Conservation (phyloP, 2,888 invertebrate species). For the Gryllus longicercus region DNA sequence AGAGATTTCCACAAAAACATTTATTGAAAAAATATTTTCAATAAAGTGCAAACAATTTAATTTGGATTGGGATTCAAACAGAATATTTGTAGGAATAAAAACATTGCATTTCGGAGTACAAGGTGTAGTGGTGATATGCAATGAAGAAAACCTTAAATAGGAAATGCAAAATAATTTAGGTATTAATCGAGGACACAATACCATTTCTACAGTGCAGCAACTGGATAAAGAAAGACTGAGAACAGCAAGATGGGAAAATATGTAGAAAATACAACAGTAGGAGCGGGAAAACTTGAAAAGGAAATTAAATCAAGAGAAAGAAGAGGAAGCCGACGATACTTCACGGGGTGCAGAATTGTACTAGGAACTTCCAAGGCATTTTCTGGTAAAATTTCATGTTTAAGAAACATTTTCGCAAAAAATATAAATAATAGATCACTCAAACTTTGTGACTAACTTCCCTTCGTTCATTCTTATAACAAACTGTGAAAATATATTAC, state of each 20-base stretch:
- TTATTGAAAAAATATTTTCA: neutral
- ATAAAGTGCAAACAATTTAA: neutral
- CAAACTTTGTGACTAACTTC: too few species aligned
- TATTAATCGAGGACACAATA: neutral
- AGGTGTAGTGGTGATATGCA: neutral
- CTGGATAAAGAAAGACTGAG: neutral
- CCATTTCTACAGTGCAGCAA: neutral
- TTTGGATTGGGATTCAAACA: neutral
- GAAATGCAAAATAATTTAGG: neutral
- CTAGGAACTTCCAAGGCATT: too few species aligned
- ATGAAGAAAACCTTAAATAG: neutral
- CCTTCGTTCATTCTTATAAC: too few species aligned
- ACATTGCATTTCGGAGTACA: neutral
- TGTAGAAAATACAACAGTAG: neutral
- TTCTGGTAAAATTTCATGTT: too few species aligned
- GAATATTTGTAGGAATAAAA: neutral
- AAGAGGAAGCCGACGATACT: neutral
- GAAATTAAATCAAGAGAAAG: neutral
- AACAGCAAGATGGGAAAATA: neutral
- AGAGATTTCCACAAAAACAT: neutral
- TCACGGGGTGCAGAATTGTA: neutral
- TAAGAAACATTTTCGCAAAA: too few species aligned
- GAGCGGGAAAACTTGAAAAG: neutral
- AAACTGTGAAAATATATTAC: too few species aligned
- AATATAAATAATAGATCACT: too few species aligned